Base-by-base conservation (phyloP, 2,888 invertebrate genomes). In the Bombylius discolor region DNA sequence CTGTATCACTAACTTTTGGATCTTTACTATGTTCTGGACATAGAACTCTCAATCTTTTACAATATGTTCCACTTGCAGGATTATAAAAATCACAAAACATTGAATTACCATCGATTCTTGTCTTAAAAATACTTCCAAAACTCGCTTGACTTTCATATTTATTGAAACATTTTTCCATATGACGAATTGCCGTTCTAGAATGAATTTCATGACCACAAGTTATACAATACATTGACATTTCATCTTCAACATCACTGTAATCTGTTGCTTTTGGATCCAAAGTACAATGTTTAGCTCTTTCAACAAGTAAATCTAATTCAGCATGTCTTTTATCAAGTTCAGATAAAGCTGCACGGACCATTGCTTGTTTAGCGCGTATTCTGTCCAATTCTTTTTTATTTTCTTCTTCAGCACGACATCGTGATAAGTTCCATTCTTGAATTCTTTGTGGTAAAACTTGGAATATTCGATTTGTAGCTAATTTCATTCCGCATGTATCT, bases 1-100 rank as follows among this genome's bases (percentile, higher is more conserved):
- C 90, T 3, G 82, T 79, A 63, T 90, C 90, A 48, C 78, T 80
- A n/a, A 91, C 84, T 76, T 93, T 92, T 0, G 91, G 85, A 65
- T 94, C 93, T 71, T 96, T 97, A 66, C 89, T 91, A 72, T 99
- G 98, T 68, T 99, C 99, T 0, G 99, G 97, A 68, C 99, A 99
- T 62, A 99, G 80, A 0, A 98, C 95, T 62, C 94, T 81, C 56
- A 99, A 75, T 54, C 98, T 77, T 74, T 98, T 98, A 74, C 99
- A 99, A 68, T 98, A 99, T 0, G 96, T 96, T 52, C 84, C 83
- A 66, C 88, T 92, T 5, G 80, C 77, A 0, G 88, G 82, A 74
- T 96, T 97, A 75, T 87, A 97, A 71, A 87, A 92, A 68, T 99
- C 98, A 71, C 99, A 99, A 74, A 98, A 98, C 87, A 99, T 93